Evolutionary conservation across 2,113 vertebrate genomes (phyloP).

Genomic region (Acanthochromis polyacanthus): DNA sequence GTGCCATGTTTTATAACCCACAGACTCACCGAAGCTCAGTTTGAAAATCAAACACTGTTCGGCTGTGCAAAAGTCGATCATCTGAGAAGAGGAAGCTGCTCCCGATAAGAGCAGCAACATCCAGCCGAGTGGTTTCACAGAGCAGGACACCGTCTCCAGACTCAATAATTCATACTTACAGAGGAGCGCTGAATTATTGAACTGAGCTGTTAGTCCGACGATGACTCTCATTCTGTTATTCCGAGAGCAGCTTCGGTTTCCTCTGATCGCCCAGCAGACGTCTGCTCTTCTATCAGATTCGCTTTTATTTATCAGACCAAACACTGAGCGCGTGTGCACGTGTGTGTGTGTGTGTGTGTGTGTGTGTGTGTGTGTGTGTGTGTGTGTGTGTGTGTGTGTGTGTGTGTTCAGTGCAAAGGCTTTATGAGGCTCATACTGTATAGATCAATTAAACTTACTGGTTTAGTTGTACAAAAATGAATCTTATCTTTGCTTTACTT

Average conservation of each 20-base stretch:
- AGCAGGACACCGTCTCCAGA: constrained; percentile 37
- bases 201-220: constrained; percentile 52
- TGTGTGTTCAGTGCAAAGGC: not conserved
- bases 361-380: not conserved
- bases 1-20: not conserved
- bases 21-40: no score
- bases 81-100: not conserved
- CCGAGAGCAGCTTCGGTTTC: constrained; percentile 21
- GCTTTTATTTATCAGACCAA: constrained; percentile 8
- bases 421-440: no score
- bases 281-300: constrained; percentile 3
- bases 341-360: not conserved
- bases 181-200: constrained; percentile 74
- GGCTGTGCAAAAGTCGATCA: not conserved
- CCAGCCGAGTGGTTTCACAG: constrained; percentile 24
- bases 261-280: constrained; percentile 24
- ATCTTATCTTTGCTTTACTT: no score
- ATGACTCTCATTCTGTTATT: constrained; percentile 38
- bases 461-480: no score
- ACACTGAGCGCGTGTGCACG: no score
- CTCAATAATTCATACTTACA: constrained; percentile 73
- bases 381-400: not conserved
- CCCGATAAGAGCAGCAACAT: constrained; percentile 13
- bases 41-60: no score
- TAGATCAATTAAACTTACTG: no score